Base-by-base conservation (phyloP, 2,888 invertebrate genomes). In the Flexamia atlantica region DNA sequence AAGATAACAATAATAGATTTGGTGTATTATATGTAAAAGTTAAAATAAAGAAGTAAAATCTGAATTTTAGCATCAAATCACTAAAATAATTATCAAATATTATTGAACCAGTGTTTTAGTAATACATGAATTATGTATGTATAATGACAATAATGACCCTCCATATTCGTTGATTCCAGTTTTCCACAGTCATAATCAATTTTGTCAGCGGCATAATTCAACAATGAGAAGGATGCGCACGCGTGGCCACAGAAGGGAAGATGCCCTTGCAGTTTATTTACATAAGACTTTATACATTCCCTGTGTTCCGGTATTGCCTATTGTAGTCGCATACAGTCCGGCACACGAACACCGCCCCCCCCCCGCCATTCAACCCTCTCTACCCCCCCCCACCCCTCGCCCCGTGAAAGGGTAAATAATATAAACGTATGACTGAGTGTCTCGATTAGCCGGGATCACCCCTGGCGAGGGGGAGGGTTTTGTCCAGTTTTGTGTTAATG, bases 381-480 rank as follows among this genome's bases (percentile, higher is more conserved):
- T 36, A 7, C 28, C 30, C 50, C 76, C 50, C 12, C 74, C 20
- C 74, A 25, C 2, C 46, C 40, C 40, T 3, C 50, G 36, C 23
- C 76, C 36, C 46, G 76, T 36, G 25, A 42, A 46, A 76, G 76
- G 76, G 76, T 76, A 76, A 76, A 76, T 76, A 76, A 76, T 76
- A 76, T 76, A 76, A 76, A 76, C 76, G 76, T 76, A 76, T 76
- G 40, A 76, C 76, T 76, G 76, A 76, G 76, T 76, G 46, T 76
- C 76, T 76, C 72, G 72, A 72, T 72, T 72, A 72, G 36, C 14
- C 2, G 68, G 68, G 72, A 72, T 40, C 40, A 17, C 72, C 42
- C 32, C 23, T 12, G 28, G 68, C 30, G 53, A 53, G 53, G 53
- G 53, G 28, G 17, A 17, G 46, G 57, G 25, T 64, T 64, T 64